These are phyloP conservation scores for Achroia grisella DNA, from an alignment of 1,140 invertebrate species.

Conservation along the genomic window DNA sequence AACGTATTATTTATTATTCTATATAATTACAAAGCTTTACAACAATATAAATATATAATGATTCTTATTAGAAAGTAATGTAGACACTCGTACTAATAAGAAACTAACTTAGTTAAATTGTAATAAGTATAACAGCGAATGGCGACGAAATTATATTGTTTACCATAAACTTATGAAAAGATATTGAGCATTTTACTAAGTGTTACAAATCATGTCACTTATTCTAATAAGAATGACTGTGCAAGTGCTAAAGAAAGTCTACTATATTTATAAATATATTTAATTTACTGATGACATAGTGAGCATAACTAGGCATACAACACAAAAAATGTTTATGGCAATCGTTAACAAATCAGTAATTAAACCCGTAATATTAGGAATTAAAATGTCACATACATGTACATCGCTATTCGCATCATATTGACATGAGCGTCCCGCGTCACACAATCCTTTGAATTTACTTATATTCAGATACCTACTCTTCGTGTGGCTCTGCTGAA, in stretches of 20 bases:
- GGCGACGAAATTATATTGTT: conserved; percentile 12
- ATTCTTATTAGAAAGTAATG: conserved; percentile 1
- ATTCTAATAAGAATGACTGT: conserved; percentile 52
- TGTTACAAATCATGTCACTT: conserved; percentile 25
- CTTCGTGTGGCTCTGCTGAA: conserved; percentile 2
- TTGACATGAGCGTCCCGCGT: conserved; percentile 44
- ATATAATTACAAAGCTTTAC: background rate
- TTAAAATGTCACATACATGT: conserved; percentile 18
- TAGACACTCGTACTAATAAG: conserved; percentile 10
- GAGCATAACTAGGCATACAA: conserved; percentile 54
- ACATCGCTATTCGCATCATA: conserved; percentile 41
- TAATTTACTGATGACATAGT: conserved; percentile 33
- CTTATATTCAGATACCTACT: background rate
- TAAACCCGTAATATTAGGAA: conserved; percentile 49
- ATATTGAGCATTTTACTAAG: conserved; percentile 62
- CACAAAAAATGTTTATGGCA: conserved; percentile 60
- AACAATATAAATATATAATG: conserved; percentile 7
- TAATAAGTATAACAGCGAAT: conserved; percentile 27
- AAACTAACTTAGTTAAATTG: conserved; percentile 12
- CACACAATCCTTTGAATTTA: conserved; percentile 26
- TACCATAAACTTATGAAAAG: conserved; percentile 17
- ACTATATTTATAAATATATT: background rate
- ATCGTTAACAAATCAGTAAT: conserved; percentile 46
- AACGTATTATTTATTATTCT: background rate
- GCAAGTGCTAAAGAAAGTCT: conserved; percentile 50